Percentiles rank a stretch among this genome's conserved stretches.
phyloP scores from a whole-genome alignment of 2,113 vertebrate species.

The Oryctolagus cuniculus region mOryCun1.1 NC_091453.1:91153001-91153500 shows the following conservation, averaged over 20 bases:
- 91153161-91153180: not conserved
- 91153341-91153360: not conserved
- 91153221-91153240: constrained; percentile 9
- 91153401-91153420: not conserved
- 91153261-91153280: constrained; percentile 9
- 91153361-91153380: not conserved
- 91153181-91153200: not conserved
- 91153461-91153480: constrained; percentile 20
- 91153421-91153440: constrained; percentile 30
- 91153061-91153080: not conserved
- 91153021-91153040: constrained; percentile 12
- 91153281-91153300: constrained; percentile 5
- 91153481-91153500: constrained; percentile 21
- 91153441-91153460: not conserved
- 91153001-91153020: constrained; percentile 56
- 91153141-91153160: constrained; percentile 33
- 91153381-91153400: not conserved
- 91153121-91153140: not conserved
- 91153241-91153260: not conserved
- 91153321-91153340: not conserved
- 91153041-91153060: not conserved
- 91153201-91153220: constrained; percentile 17
- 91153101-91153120: constrained; percentile 4
- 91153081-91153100: not conserved
- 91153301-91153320: not conserved